phyloP scores from a whole-genome alignment of 2,888 invertebrate genomes.

The Philaethria dido region DNA sequence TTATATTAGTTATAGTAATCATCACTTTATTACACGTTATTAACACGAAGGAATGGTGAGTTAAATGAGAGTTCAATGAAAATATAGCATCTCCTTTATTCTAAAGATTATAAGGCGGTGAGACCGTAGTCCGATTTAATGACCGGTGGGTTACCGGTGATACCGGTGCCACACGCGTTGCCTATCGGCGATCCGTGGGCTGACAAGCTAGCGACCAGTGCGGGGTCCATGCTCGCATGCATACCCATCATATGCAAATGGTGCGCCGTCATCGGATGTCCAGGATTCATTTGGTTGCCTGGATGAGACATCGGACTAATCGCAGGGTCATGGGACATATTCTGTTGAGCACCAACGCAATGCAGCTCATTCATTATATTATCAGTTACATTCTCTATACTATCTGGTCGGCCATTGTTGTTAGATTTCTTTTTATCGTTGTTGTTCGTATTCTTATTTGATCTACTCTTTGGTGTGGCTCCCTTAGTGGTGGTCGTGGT shows the following conservation, averaged over 20 bases:
- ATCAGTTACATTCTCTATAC: conserved; percentile 86
- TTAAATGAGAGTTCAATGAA: conserved; percentile 69
- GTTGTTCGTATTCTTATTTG: conserved; percentile 82
- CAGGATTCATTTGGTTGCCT: conserved; percentile 74
- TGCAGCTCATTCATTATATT: conserved; percentile 85
- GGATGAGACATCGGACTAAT: conserved; percentile 81
- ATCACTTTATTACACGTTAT: conserved; percentile 80
- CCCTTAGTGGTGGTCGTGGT: conserved; percentile 83
- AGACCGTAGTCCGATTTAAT: conserved; percentile 95
- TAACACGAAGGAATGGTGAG: conserved; percentile 80
- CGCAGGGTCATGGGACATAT: conserved; percentile 74
- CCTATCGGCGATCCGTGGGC: conserved; percentile 83
- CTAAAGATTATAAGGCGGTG: conserved; percentile 86
- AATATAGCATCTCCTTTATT: conserved; percentile 76
- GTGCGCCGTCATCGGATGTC: conserved; percentile 83
- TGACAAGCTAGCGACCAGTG: conserved; percentile 76
- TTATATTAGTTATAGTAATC: conserved; percentile 64
- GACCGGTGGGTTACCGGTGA: conserved; percentile 79
- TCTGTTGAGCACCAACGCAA: conserved; percentile 80
- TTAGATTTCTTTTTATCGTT: conserved; percentile 82
- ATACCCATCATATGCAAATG: conserved; percentile 79
- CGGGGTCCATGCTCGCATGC: conserved; percentile 77
- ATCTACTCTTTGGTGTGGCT: conserved; percentile 88
- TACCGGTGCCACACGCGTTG: conserved; percentile 75
- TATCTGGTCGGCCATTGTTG: conserved; percentile 84